Evolutionary conservation across 1,140 invertebrate species (phyloP), one percentile per base, ranked within the genome.

Genomic region (Phthorimaea operculella): DNA sequence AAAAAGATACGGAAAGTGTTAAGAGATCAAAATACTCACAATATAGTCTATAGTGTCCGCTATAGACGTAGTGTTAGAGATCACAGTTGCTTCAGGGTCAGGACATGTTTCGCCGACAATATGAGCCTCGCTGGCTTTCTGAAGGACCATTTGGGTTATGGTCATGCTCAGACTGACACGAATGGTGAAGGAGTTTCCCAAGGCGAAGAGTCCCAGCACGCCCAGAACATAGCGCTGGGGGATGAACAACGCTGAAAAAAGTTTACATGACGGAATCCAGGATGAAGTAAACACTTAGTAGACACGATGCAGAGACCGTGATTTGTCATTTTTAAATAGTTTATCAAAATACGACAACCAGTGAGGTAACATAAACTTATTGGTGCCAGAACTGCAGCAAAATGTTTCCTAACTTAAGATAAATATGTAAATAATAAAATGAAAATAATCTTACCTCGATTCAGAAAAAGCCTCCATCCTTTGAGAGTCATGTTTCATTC

Each of bases 131-230:
- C 72, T 54, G 8, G 66, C 54, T 0, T 56, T 54, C n/a, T 69
- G 65, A 0, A 72, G 52, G 0, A 90, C 92, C 93, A 97, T 96
- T 66, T 94, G 92, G 14, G 96, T 95, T 51, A 98, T 96, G 0
- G 95, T 94, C 55, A 97, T 90, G 54, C 93, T 96, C 14, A 98
- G 85, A 65, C 93, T 94, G 3, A 95, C 92, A 36, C 95, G 86
- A 91, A 97, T 92, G 7, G 93, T 92, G 70, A 96, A 97, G 0
- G 95, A 90, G 70, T 93, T 95, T 33, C 92, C 89, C 33, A 95
- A 87, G 4, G 92, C 93, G 59, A 94, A 83, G 64, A 96, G 92
- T 11, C 93, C 94, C 89, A 96, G 89, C 1, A 96, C 73, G 0
- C 93, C 92, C 59, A 95, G 85, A 1, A 94, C 87, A 83, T 91